Conservation (phyloP, 2,113 vertebrate genomes). For the Urocitellus parryii region DNA sequence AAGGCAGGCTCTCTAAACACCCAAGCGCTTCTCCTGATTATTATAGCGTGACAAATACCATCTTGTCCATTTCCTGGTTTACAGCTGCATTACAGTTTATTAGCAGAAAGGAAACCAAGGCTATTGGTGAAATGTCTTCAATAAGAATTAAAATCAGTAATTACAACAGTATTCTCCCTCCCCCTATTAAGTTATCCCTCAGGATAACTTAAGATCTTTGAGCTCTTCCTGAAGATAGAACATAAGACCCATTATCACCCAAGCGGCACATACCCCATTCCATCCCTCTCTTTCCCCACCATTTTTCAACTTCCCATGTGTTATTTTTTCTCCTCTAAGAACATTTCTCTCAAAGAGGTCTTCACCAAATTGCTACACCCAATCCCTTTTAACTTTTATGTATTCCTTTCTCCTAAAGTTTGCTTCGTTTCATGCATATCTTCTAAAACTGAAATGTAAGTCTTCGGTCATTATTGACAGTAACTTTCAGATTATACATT, state of each 20-base stretch:
- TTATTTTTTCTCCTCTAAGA: neutral
- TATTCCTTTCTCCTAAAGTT: neutral
- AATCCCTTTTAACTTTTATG: neutral
- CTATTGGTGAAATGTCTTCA: neutral
- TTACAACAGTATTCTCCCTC: neutral
- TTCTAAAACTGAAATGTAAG: constrained; percentile 10
- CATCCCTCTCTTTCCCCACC: neutral
- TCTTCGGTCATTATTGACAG: neutral
- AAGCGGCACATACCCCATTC: fast-evolving
- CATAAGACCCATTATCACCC: neutral
- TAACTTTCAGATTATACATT: neutral
- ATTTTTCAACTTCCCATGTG: neutral
- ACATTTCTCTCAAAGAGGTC: neutral
- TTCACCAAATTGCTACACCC: neutral
- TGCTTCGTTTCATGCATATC: neutral
- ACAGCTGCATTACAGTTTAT: neutral
- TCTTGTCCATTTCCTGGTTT: neutral
- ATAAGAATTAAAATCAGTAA: neutral
- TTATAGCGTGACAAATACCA: neutral
- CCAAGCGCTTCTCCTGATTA: neutral
- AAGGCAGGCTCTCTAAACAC: neutral
- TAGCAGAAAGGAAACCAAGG: neutral
- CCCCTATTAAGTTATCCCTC: neutral
- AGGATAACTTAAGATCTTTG: neutral
- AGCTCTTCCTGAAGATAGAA: neutral